These are phyloP conservation scores for Microtus pennsylvanicus DNA, from an alignment of 2,113 vertebrate species.

Conservation along the genomic window DNA sequence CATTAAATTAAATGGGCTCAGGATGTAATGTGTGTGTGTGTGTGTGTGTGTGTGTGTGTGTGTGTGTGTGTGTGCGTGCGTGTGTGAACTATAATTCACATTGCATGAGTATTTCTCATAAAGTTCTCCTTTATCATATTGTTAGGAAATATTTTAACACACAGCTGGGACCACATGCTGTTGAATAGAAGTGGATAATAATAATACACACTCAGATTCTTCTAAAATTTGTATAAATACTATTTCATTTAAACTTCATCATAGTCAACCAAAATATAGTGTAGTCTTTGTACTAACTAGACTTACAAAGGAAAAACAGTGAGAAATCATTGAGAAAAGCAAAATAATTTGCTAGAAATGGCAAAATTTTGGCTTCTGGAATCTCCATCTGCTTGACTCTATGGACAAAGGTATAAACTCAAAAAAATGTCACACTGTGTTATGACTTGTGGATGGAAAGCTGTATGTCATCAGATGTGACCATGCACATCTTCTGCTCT, in stretches of 20 bases:
- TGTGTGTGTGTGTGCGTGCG: no score
- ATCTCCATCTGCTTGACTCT: background rate
- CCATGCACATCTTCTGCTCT: background rate
- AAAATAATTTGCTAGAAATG: background rate
- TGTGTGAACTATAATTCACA: no score
- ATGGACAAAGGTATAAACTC: background rate
- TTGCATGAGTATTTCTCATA: background rate
- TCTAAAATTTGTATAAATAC: background rate
- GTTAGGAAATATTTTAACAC: background rate
- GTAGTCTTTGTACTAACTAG: background rate
- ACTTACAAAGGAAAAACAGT: background rate
- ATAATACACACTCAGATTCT: background rate
- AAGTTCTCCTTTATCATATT: background rate
- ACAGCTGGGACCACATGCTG: background rate
- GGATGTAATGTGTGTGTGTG: background rate
- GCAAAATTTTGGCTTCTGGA: background rate
- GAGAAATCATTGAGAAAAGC: background rate
- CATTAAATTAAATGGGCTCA: background rate
- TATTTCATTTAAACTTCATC: background rate
- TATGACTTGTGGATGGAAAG: background rate
- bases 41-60: no score
- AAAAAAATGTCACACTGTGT: background rate
- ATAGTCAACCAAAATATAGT: background rate
- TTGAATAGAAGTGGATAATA: background rate
- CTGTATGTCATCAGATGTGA: accelerated